Evolutionary conservation across 2,888 invertebrate species (phyloP).

Genomic region (Eremobia ochroleuca): DNA sequence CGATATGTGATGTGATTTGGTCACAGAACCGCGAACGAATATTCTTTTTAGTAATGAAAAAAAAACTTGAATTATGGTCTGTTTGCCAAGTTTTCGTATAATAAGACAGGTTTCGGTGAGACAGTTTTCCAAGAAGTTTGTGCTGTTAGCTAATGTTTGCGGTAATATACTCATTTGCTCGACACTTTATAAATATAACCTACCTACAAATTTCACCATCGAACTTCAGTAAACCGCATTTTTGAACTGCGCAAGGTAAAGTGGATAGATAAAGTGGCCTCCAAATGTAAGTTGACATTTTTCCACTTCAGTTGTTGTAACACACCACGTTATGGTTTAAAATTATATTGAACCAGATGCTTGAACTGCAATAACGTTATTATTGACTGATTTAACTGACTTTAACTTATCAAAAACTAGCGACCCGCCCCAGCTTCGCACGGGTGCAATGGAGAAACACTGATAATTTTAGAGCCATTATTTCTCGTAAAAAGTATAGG

Average conservation of each 20-base stretch:
- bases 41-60: slow-evolving; percentile 1
- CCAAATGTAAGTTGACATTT: neutral
- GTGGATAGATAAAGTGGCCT: neutral
- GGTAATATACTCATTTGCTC: slow-evolving; percentile 23
- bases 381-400: no score
- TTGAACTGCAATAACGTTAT: neutral
- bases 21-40: slow-evolving; percentile 2
- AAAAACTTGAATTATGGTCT: slow-evolving; percentile 22
- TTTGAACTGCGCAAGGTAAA: slow-evolving; percentile 15
- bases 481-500: no score
- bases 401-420: no score
- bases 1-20: neutral
- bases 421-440: no score
- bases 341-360: neutral
- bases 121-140: slow-evolving; percentile 50
- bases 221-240: slow-evolving; percentile 11
- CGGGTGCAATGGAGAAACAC: no score
- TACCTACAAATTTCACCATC: slow-evolving; percentile 8
- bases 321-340: neutral
- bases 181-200: slow-evolving; percentile 33
- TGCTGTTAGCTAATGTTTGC: slow-evolving; percentile 29
- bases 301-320: neutral
- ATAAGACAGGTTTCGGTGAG: slow-evolving; percentile 31
- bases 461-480: no score
- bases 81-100: slow-evolving; percentile 24